These are phyloP conservation scores for Disparrhopalites patrizii DNA, from an alignment of 2,888 invertebrate species.

Conservation along the genomic window DNA sequence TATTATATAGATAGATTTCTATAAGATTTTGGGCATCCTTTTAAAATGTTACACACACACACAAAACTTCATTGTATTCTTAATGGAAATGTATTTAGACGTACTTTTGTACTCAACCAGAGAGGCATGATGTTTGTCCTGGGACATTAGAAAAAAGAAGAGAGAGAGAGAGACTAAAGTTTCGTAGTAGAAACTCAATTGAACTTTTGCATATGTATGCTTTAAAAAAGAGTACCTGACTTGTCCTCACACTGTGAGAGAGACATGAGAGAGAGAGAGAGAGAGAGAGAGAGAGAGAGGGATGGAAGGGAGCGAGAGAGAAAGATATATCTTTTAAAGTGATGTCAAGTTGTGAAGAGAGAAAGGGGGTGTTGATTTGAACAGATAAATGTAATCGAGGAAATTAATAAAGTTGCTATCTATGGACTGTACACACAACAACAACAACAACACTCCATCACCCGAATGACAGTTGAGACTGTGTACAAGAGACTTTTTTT, in stretches of 20 bases:
- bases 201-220: too few species aligned
- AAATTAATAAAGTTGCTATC: conserved; percentile 9
- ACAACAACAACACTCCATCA: too few species aligned
- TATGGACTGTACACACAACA: too few species aligned
- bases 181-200: too few species aligned
- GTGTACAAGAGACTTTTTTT: too few species aligned
- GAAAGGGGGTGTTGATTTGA: conserved; percentile 8
- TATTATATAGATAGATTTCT: conserved; percentile 14
- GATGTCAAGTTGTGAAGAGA: conserved; percentile 8
- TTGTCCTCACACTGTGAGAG: conserved; percentile 1
- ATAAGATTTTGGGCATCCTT: not conserved
- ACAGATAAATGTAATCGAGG: conserved; percentile 9
- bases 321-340: not conserved
- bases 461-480: too few species aligned
- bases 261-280: not conserved
- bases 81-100: not conserved
- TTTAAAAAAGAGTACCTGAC: too few species aligned
- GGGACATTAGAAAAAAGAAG: too few species aligned
- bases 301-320: not conserved
- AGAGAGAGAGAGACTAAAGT: too few species aligned
- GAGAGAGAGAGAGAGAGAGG: too few species aligned
- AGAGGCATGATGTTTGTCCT: too few species aligned
- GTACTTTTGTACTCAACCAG: not conserved
- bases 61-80: not conserved
- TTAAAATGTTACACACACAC: not conserved